Conservation (phyloP, 1,140 invertebrate species). For the Drosophila ogumai region DNA sequence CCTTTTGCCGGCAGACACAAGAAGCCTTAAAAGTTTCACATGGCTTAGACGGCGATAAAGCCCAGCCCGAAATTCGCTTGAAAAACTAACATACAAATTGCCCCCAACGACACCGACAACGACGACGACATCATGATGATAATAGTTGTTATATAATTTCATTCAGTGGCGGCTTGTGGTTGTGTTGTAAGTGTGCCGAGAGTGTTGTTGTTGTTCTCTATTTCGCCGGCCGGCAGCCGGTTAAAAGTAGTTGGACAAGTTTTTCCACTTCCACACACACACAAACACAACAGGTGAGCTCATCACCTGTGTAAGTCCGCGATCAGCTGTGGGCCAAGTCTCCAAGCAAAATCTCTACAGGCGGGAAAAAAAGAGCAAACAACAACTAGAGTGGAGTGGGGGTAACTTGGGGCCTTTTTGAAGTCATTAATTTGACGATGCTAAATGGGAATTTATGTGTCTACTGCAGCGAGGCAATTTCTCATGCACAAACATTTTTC, state of each 20-base stretch:
- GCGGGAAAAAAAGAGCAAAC: not conserved
- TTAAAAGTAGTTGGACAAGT: conserved; percentile 72
- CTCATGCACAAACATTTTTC: conserved; percentile 78
- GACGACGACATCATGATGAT: conserved; percentile 21
- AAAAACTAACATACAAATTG: conserved; percentile 21
- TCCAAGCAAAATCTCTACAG: conserved; percentile 27
- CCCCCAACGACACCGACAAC: conserved; percentile 10
- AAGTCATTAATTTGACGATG: conserved; percentile 81
- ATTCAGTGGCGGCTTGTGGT: conserved; percentile 49
- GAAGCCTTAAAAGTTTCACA: conserved; percentile 60
- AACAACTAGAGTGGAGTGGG: conserved; percentile 24
- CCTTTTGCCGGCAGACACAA: conserved; percentile 27
- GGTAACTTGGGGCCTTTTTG: conserved; percentile 44
- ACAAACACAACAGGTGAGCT: conserved; percentile 27
- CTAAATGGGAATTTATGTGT: conserved; percentile 82
- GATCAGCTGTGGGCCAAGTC: conserved; percentile 61
- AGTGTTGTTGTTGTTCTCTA: not conserved
- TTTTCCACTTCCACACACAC: conserved; percentile 59
- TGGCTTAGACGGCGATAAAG: conserved; percentile 42
- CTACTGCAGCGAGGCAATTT: conserved; percentile 71
- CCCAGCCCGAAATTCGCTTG: conserved; percentile 18
- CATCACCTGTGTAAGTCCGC: conserved; percentile 40
- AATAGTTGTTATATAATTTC: conserved; percentile 69
- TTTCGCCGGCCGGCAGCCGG: conserved; percentile 73
- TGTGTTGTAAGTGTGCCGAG: conserved; percentile 31